A percentile compares a stretch with the other conserved stretches of the same genome.
These are phyloP conservation scores for Heteromurus nitidus DNA, from an alignment of 2,888 invertebrate genomes.

Conservation along the genomic window DNA sequence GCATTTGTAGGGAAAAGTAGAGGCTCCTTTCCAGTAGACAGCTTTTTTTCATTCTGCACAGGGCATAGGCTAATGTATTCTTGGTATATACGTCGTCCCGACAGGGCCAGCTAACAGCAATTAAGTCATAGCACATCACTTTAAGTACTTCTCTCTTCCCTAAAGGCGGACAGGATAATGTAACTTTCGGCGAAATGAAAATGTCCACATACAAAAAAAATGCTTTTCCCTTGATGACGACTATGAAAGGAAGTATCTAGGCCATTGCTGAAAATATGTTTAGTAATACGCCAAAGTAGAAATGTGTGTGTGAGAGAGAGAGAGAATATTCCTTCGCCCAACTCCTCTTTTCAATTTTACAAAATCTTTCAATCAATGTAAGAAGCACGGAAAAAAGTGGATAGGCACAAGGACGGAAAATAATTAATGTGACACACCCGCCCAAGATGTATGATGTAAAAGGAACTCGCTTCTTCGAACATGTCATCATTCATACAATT, in stretches of 20 bases:
- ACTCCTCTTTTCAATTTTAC: not conserved
- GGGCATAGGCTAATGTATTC: not conserved
- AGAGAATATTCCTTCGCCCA: too few species aligned
- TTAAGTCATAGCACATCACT: constrained; percentile 30
- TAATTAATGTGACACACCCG: constrained; percentile 11
- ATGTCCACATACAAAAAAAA: not conserved
- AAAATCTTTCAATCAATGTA: not conserved
- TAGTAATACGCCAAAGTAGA: too few species aligned
- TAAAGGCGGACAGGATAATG: not conserved
- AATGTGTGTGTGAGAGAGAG: too few species aligned
- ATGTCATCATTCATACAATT: constrained; percentile 14
- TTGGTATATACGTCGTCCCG: not conserved
- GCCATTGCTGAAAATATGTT: not conserved
- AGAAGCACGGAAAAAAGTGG: not conserved
- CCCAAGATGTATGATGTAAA: not conserved
- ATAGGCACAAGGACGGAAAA: not conserved
- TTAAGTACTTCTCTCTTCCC: too few species aligned
- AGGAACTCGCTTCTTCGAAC: not conserved
- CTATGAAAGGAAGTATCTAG: not conserved
- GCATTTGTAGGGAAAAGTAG: too few species aligned
- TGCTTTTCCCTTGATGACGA: not conserved
- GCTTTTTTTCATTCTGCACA: too few species aligned
- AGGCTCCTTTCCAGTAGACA: too few species aligned
- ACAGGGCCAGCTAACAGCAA: constrained; percentile 32
- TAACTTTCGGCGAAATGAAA: not conserved